Conservation (phyloP, 1,140 invertebrate genomes). For the Drosophila ironensis region DNA sequence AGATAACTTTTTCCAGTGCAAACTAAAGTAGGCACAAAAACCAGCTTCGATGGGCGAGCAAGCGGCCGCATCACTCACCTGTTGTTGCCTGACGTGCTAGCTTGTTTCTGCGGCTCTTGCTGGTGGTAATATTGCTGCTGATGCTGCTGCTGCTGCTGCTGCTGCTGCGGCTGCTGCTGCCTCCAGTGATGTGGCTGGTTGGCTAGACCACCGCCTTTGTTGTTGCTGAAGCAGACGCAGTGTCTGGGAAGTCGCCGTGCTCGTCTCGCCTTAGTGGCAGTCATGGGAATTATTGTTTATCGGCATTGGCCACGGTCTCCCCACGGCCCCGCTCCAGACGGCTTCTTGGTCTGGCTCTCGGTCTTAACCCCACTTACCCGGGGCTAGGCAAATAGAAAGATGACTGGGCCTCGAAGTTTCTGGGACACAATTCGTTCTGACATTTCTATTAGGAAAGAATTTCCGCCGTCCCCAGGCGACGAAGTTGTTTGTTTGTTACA, state of each 20-base stretch:
- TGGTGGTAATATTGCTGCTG: conserved; percentile 42
- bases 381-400: conserved; percentile 49
- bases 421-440: conserved; percentile 48
- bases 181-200: conserved; percentile 13
- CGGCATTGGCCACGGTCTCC: conserved; percentile 66
- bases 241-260: conserved; percentile 73
- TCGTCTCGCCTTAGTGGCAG: conserved; percentile 71
- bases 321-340: conserved; percentile 2
- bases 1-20: neutral
- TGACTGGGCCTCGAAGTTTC: conserved; percentile 36
- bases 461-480: too few species aligned
- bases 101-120: conserved; percentile 4
- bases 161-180: conserved; percentile 15
- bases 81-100: conserved; percentile 33
- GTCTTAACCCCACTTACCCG: conserved; percentile 31
- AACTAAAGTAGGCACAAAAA: conserved; percentile 47
- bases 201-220: conserved; percentile 45
- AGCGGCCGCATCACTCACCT: conserved; percentile 59
- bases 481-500: too few species aligned
- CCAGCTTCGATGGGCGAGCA: conserved; percentile 69
- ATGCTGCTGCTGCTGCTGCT: conserved; percentile 12
- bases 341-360: too few species aligned
- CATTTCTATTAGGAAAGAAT: conserved; percentile 50
- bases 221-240: conserved; percentile 43
- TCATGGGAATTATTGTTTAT: conserved; percentile 81